Evolutionary conservation across 2,888 invertebrate species (phyloP).

Genomic region (Plagodis dolabraria): DNA sequence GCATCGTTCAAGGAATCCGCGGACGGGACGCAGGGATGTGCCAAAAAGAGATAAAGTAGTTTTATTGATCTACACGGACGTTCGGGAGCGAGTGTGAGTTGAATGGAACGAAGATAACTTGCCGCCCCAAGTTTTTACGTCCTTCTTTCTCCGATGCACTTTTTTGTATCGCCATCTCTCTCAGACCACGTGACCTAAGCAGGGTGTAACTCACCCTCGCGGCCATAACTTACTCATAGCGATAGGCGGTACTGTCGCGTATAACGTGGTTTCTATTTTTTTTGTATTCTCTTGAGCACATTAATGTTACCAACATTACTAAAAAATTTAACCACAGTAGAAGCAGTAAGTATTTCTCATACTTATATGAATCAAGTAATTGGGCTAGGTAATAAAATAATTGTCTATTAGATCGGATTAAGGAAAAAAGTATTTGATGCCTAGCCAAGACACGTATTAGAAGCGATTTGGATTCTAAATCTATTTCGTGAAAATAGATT

Average conservation of each 20-base stretch:
- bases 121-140: slow-evolving; percentile 78
- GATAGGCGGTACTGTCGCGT: slow-evolving; percentile 83
- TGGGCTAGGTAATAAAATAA: too few species aligned
- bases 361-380: too few species aligned
- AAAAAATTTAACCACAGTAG: too few species aligned
- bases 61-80: slow-evolving; percentile 86
- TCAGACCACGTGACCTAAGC: slow-evolving; percentile 84
- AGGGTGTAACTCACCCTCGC: slow-evolving; percentile 85
- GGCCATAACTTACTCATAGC: slow-evolving; percentile 85
- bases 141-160: slow-evolving; percentile 55
- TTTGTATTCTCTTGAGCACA: slow-evolving; percentile 1
- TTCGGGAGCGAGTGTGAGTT: slow-evolving; percentile 84
- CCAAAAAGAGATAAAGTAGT: slow-evolving; percentile 86
- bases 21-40: slow-evolving; percentile 82
- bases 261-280: slow-evolving; percentile 74
- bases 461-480: too few species aligned
- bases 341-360: too few species aligned
- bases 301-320: too few species aligned
- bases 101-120: slow-evolving; percentile 85
- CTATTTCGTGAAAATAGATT: too few species aligned
- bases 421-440: too few species aligned
- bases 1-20: slow-evolving; percentile 80
- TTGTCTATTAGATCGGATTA: too few species aligned
- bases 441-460: too few species aligned
- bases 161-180: slow-evolving; percentile 65